Conservation (phyloP, 2,888 invertebrate genomes). For the Noctua janthina region DNA sequence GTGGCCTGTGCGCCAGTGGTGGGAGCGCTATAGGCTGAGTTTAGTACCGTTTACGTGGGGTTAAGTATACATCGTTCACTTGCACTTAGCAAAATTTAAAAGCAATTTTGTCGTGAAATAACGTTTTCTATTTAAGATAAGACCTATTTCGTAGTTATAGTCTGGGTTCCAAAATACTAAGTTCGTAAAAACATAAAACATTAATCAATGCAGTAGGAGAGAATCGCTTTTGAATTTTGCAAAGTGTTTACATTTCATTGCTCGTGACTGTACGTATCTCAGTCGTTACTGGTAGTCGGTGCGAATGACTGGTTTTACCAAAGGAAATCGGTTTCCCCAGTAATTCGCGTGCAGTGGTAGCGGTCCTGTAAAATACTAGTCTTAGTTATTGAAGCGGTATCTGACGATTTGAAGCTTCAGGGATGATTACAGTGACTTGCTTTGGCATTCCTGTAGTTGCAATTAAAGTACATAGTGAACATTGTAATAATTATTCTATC, state of each 20-base stretch:
- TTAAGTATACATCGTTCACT: neutral
- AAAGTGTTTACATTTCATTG: neutral
- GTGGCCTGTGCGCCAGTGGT: neutral
- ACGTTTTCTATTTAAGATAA: neutral
- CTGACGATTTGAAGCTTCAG: neutral
- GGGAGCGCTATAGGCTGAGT: neutral
- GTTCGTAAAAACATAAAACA: neutral
- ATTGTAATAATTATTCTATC: too few relatives aligned
- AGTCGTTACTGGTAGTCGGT: neutral
- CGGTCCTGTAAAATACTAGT: slow-evolving; percentile 17
- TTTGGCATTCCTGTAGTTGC: neutral
- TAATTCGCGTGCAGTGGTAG: slow-evolving; percentile 6
- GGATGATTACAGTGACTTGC: neutral
- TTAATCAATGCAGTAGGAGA: neutral
- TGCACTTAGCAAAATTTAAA: neutral
- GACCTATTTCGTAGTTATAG: neutral
- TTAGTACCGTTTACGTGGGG: neutral
- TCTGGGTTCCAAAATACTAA: neutral
- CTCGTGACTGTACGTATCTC: slow-evolving; percentile 11
- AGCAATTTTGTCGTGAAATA: neutral
- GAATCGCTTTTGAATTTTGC: neutral
- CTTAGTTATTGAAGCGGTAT: slow-evolving; percentile 7
- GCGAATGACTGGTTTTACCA: slow-evolving; percentile 1
- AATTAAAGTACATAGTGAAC: neutral
- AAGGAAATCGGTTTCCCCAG: slow-evolving; percentile 5